A percentile compares a stretch with the other conserved stretches of the same genome.
phyloP scores from a whole-genome alignment of 2,113 vertebrate genomes.

The Mungos mungo region DNA sequence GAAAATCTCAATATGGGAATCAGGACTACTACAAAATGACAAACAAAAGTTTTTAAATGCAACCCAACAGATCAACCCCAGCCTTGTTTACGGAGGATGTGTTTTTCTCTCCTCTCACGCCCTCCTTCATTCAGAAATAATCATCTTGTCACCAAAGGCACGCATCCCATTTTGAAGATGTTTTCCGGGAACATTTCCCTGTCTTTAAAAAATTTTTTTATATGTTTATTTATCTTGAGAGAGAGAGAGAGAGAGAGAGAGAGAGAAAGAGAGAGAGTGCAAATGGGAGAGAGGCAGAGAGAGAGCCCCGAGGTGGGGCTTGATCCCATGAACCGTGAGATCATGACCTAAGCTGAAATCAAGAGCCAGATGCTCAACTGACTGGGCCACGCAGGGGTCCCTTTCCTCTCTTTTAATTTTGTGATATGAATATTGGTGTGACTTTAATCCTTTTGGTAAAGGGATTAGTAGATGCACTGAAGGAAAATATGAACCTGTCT shows the following conservation, averaged over 20 bases:
- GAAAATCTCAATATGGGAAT: neutral
- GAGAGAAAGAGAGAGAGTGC: too few species aligned
- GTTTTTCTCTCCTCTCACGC: neutral
- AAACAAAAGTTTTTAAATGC: slow-evolving; percentile 59
- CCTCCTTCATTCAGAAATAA: neutral
- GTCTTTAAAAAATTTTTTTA: neutral
- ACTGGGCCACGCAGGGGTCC: too few species aligned
- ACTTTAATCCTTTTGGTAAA: slow-evolving; percentile 51
- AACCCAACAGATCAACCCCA: neutral
- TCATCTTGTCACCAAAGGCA: neutral
- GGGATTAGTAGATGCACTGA: slow-evolving; percentile 40
- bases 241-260: too few species aligned
- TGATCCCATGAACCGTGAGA: too few species aligned
- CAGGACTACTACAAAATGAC: slow-evolving; percentile 28
- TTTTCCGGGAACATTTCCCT: slow-evolving; percentile 37
- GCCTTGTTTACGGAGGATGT: neutral
- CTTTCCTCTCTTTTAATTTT: slow-evolving; percentile 57
- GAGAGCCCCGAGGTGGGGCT: too few species aligned
- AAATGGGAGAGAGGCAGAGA: too few species aligned
- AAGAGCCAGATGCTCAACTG: too few species aligned
- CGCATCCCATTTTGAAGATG: slow-evolving; percentile 38
- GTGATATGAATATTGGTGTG: slow-evolving; percentile 51
- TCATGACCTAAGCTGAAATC: too few species aligned
- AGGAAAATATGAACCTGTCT: slow-evolving; percentile 64
- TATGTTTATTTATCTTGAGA: too few species aligned